Conservation (phyloP, 2,113 vertebrate genomes). For the Lepidiolamprologus cunningtoni region DNA sequence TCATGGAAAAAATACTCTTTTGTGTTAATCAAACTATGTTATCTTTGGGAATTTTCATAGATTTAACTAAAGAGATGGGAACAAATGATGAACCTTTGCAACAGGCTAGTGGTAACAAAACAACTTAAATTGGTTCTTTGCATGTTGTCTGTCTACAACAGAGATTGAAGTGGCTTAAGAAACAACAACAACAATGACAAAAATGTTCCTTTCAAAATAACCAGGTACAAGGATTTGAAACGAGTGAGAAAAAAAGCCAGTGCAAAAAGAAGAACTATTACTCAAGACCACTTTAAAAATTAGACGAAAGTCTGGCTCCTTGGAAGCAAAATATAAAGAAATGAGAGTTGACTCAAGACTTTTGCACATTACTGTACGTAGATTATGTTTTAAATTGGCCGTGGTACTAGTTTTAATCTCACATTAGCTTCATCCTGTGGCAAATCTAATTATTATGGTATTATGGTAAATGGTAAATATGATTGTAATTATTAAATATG, state of each 20-base stretch:
- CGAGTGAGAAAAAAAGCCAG: neutral
- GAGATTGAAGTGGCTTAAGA: neutral
- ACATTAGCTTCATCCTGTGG: neutral
- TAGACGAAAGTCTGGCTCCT: neutral
- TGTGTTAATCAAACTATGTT: neutral
- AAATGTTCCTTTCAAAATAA: neutral
- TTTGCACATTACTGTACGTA: neutral
- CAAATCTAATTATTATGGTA: neutral
- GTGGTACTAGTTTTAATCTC: neutral
- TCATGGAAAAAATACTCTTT: neutral
- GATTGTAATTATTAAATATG: neutral
- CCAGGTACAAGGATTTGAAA: neutral
- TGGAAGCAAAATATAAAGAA: neutral
- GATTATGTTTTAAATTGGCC: neutral
- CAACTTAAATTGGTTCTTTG: neutral
- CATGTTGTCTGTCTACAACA: neutral
- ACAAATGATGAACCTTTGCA: neutral
- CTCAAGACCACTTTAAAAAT: neutral
- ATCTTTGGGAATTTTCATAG: neutral
- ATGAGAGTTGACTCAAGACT: neutral
- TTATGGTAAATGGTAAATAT: neutral
- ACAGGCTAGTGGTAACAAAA: neutral
- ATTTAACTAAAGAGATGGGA: neutral
- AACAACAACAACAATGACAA: neutral
- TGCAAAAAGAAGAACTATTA: neutral